Evolutionary conservation across 2,888 invertebrate genomes (phyloP).

Genomic region (Hirtodrosophila confusa): DNA sequence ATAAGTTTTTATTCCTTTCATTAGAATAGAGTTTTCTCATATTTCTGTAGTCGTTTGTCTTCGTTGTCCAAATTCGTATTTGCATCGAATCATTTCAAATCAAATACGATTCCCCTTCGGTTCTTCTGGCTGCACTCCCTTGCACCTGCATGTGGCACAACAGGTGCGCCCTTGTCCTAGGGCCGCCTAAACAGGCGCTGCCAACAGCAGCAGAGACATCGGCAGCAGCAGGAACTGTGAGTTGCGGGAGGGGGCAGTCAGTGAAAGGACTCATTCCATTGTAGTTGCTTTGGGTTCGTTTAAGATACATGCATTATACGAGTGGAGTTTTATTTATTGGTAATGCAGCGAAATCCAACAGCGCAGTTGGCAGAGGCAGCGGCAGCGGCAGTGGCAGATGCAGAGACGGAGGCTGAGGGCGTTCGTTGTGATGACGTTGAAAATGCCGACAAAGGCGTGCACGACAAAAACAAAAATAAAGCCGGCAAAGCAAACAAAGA

Average conservation of each 20-base stretch:
- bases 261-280: slow-evolving; percentile 9
- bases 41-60: no score
- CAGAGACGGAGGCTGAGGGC: background rate
- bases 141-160: slow-evolving; percentile 60
- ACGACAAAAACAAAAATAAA: slow-evolving; percentile 51
- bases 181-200: slow-evolving; percentile 28
- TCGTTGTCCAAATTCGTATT: no score
- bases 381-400: no score
- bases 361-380: slow-evolving; percentile 1
- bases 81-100: no score
- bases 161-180: slow-evolving; percentile 66
- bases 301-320: slow-evolving; percentile 15
- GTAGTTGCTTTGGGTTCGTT: background rate
- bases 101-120: no score
- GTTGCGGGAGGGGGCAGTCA: background rate
- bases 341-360: slow-evolving; percentile 35
- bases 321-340: slow-evolving; percentile 39
- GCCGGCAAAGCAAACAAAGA: slow-evolving; percentile 50
- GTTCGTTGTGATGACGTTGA: slow-evolving; percentile 17
- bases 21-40: no score
- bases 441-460: slow-evolving; percentile 55
- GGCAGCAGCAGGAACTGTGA: slow-evolving; percentile 3
- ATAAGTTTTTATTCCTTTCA: no score
- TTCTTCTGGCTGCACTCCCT: slow-evolving; percentile 5
- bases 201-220: slow-evolving; percentile 4